These are phyloP conservation scores for Eueides isabella DNA, from an alignment of 1,140 invertebrate genomes.

Conservation along the genomic window DNA sequence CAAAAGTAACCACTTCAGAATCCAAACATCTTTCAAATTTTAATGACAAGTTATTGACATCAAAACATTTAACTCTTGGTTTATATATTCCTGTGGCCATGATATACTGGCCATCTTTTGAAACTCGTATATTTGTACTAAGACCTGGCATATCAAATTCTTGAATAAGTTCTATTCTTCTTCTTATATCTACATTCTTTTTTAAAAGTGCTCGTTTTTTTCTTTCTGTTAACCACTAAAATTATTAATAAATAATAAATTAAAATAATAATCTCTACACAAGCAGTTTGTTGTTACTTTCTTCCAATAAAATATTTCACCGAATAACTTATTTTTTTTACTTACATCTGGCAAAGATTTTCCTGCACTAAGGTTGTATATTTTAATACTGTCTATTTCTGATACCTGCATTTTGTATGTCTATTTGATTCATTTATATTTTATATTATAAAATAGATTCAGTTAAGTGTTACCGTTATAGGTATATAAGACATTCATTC, in stretches of 20 bases:
- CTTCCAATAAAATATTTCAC: neutral
- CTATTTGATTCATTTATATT: neutral
- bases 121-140: constrained; percentile 92
- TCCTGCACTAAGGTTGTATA: constrained; percentile 98
- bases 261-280: neutral
- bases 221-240: constrained; percentile 96
- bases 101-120: constrained; percentile 96
- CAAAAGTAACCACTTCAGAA: constrained; percentile 95
- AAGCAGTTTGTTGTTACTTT: neutral
- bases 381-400: constrained; percentile 97
- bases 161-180: constrained; percentile 97
- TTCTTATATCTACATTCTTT: constrained; percentile 94
- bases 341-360: constrained; percentile 98
- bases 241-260: constrained; percentile 49
- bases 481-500: too few relatives aligned
- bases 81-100: constrained; percentile 98
- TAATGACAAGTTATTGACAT: constrained; percentile 97
- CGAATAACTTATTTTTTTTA: constrained; percentile 41
- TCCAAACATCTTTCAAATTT: constrained; percentile 99
- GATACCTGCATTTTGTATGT: constrained; percentile 87
- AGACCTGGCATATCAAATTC: constrained; percentile 99
- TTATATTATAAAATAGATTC: neutral
- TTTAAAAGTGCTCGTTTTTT: constrained; percentile 93
- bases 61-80: constrained; percentile 97
- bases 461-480: too few relatives aligned